Conservation (phyloP, 2,888 invertebrate genomes). For the Maniola hyperantus region DNA sequence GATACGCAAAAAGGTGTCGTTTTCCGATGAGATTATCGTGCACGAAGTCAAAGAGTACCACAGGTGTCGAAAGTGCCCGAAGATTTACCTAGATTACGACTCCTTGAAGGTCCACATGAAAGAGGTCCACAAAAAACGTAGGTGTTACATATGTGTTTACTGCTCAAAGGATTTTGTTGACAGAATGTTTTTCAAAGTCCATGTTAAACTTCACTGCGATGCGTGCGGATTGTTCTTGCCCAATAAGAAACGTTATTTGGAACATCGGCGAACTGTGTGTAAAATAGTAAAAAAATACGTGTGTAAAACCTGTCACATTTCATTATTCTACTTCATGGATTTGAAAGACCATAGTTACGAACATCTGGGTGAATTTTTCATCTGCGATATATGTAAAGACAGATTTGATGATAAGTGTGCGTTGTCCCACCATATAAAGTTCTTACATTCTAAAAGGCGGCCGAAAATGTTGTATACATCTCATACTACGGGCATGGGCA, state of each 20-base stretch:
- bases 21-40: conserved; percentile 67
- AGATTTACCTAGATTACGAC: conserved; percentile 61
- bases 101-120: conserved; percentile 61
- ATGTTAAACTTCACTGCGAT: conserved; percentile 71
- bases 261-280: conserved; percentile 60
- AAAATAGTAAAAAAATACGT: conserved; percentile 53
- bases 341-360: conserved; percentile 69
- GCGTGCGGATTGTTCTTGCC: conserved; percentile 54
- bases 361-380: conserved; percentile 51
- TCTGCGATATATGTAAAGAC: conserved; percentile 71
- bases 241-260: conserved; percentile 50
- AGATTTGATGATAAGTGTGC: conserved; percentile 61
- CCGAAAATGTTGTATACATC: conserved; percentile 51
- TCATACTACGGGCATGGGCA: conserved; percentile 54
- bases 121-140: conserved; percentile 64
- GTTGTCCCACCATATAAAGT: conserved; percentile 62
- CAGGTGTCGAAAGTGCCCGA: conserved; percentile 68
- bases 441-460: conserved; percentile 56
- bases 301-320: conserved; percentile 58
- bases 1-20: conserved; percentile 65
- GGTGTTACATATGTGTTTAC: conserved; percentile 72
- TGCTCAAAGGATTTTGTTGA: conserved; percentile 67
- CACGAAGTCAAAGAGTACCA: conserved; percentile 69
- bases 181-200: conserved; percentile 70
- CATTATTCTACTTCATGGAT: conserved; percentile 63